phyloP scores from a whole-genome alignment of 2,888 invertebrate species.

The Hemithea aestivaria region DNA sequence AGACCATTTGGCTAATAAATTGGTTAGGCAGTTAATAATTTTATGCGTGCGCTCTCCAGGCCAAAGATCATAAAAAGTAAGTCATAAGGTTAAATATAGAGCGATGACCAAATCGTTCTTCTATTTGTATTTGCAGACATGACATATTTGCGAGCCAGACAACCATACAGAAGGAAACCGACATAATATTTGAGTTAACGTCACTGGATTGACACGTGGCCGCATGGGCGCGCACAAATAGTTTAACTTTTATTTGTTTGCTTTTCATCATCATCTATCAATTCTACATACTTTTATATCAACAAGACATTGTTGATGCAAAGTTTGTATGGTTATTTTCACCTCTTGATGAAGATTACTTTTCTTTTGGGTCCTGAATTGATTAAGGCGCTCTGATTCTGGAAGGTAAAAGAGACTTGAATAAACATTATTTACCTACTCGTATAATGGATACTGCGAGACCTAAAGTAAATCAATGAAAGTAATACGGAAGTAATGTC shows the following conservation, averaged over 20 bases:
- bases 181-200: slow-evolving; percentile 22
- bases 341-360: no score
- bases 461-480: no score
- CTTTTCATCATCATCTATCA: no score
- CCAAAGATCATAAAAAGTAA: slow-evolving; percentile 41
- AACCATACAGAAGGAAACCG: slow-evolving; percentile 22
- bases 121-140: slow-evolving; percentile 30
- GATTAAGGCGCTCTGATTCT: no score
- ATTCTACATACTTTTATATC: no score
- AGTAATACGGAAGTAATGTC: no score
- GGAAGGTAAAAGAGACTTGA: no score
- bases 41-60: slow-evolving; percentile 30
- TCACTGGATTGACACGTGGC: slow-evolving; percentile 15
- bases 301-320: no score
- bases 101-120: slow-evolving; percentile 31
- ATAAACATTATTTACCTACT: no score
- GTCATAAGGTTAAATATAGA: slow-evolving; percentile 41
- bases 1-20: slow-evolving; percentile 18
- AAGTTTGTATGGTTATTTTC: no score
- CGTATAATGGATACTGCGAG: no score
- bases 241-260: slow-evolving; percentile 3
- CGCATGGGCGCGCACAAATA: slow-evolving; percentile 4
- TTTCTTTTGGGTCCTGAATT: no score
- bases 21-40: slow-evolving; percentile 24
- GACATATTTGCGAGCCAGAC: slow-evolving; percentile 24